Evolutionary conservation across 2,888 invertebrate species (phyloP).

Genomic region (Mechanitis messenoides): DNA sequence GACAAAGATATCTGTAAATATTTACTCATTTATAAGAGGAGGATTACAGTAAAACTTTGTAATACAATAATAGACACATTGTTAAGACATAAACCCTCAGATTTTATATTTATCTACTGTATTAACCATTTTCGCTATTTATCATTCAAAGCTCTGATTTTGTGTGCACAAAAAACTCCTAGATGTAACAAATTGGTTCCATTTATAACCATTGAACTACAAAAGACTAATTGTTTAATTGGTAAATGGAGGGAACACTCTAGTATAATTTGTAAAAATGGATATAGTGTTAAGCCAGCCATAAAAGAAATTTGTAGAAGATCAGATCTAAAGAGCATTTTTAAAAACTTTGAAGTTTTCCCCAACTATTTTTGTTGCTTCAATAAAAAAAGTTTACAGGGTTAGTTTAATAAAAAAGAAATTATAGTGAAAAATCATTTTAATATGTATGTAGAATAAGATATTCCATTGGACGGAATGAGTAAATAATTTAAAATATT

Average conservation of each 20-base stretch:
- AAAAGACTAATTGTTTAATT: conserved; percentile 63
- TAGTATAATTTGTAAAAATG: conserved; percentile 49
- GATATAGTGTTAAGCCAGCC: conserved; percentile 41
- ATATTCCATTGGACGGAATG: conserved; percentile 31
- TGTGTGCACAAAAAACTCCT: conserved; percentile 57
- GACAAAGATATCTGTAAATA: conserved; percentile 48
- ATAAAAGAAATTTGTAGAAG: conserved; percentile 54
- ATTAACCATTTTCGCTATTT: conserved; percentile 67
- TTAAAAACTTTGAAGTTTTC: conserved; percentile 49
- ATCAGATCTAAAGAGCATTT: conserved; percentile 48
- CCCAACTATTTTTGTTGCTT: conserved; percentile 59
- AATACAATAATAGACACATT: conserved; percentile 57
- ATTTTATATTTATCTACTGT: conserved; percentile 56
- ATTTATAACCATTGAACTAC: conserved; percentile 48
- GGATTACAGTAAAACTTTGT: conserved; percentile 60
- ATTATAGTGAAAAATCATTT: conserved; percentile 10
- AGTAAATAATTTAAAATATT: conserved; percentile 9
- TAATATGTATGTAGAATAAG: conserved; percentile 16
- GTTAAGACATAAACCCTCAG: conserved; percentile 44
- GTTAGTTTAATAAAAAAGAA: conserved; percentile 24
- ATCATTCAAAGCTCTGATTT: conserved; percentile 58
- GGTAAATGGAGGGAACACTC: conserved; percentile 65
- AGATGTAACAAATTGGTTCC: conserved; percentile 57
- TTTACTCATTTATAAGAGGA: conserved; percentile 55
- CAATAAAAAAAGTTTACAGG: conserved; percentile 39